Conservation (phyloP, 2,797 vertebrate genomes). For the Fratercula arctica region DNA sequence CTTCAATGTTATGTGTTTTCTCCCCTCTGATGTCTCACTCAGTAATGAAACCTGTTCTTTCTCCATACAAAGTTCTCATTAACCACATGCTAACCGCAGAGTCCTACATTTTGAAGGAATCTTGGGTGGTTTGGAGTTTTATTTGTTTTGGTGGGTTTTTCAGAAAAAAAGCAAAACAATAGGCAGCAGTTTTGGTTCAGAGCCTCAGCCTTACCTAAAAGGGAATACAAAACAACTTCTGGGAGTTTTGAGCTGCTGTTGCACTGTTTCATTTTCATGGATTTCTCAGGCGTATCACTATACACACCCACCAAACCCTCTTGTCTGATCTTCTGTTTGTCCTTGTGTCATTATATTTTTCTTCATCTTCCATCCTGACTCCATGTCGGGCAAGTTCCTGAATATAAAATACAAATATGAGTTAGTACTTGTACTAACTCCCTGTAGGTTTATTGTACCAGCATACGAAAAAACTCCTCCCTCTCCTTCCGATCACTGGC, state of each 20-base stretch:
- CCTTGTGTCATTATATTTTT: neutral
- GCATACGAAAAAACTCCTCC: neutral
- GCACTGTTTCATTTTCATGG: neutral
- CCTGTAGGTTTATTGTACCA: neutral
- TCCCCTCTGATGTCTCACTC: neutral
- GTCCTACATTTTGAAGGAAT: neutral
- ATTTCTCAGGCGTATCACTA: neutral
- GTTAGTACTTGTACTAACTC: neutral
- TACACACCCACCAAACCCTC: neutral
- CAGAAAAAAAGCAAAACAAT: neutral
- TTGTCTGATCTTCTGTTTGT: neutral
- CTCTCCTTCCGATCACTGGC: neutral
- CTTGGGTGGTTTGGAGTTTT: neutral
- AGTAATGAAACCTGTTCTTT: neutral
- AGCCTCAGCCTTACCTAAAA: neutral
- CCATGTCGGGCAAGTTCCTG: neutral
- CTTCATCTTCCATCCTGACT: neutral
- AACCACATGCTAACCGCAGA: neutral
- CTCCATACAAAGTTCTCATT: neutral
- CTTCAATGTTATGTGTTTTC: neutral
- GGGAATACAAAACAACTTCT: neutral
- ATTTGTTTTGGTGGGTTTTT: neutral
- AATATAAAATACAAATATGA: neutral
- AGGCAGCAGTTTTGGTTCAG: neutral
- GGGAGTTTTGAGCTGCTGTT: neutral